Base-by-base conservation (phyloP, 2,113 vertebrate genomes). In the Copsychus sechellarum region DNA sequence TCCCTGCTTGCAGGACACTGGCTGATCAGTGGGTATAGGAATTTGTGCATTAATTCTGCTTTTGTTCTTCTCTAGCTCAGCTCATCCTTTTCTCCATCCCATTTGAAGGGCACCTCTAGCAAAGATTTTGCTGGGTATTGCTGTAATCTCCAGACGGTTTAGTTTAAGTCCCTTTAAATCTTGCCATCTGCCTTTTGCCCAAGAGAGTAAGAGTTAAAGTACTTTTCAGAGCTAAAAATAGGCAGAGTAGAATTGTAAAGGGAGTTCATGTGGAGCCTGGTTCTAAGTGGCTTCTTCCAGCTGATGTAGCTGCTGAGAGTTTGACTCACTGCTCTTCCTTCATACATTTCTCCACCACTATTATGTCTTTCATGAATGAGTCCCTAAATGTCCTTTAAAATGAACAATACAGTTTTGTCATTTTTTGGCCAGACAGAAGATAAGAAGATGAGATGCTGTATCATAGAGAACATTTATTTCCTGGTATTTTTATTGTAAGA, bases 221-320 rank as follows among this genome's bases (percentile, higher is more conserved):
- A 17, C 33, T 80, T 90, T 81, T 81, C n/a, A 29, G 43, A 14
- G 40, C 48, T 87, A 72, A 95, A 81, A 85, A 33, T 34, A 86
- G 24, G 14, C 56, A 74, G 57, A 56, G 13, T 36, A 36, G 69
- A 89, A 53, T 69, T 15, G 12, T 57, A 91, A 38, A 40, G 42
- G 28, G 38, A 40, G 43, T 62, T 91, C 45, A 42, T 23, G 56
- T 40, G n/a, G 40, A 81, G 78, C 28, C 40, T 90, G 61, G 17
- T 16, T 72, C 36, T 29, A 40, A 14, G 54, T 24, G 62, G 20
- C 71, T 86, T 90, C 58, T 67, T 83, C 28, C 28, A 82, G 62
- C 48, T 77, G 43, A 47, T 1, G 11, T 24, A 34, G 53, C 38
- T 91, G 56, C 23, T 1, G 5, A 53, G 42, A 47, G 45, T 25